These are phyloP conservation scores for Drosophila bunnanda DNA, from an alignment of 2,888 invertebrate genomes.

Conservation along the genomic window DNA sequence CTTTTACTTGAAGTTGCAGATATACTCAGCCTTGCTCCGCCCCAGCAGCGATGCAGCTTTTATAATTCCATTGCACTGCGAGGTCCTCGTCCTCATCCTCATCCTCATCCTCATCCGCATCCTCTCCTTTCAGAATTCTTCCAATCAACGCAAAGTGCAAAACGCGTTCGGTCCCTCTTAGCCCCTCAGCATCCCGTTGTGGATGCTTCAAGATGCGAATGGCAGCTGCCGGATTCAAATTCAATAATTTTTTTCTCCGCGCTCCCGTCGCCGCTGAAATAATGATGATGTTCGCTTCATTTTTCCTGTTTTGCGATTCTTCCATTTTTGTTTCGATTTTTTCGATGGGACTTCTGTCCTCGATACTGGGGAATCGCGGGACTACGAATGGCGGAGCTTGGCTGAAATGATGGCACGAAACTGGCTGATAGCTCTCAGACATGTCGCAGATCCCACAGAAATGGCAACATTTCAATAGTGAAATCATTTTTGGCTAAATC, in stretches of 20 bases:
- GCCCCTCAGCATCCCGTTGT: not conserved
- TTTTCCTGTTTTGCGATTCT: conserved; percentile 43
- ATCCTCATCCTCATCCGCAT: not conserved
- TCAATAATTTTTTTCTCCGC: conserved; percentile 60
- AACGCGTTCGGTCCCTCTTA: conserved; percentile 25
- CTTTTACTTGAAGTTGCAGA: not conserved
- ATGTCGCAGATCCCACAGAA: not conserved
- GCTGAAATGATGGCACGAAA: conserved; percentile 18
- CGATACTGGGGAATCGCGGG: conserved; percentile 1
- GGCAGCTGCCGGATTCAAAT: conserved; percentile 60
- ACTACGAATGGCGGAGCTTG: conserved; percentile 28
- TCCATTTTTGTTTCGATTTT: conserved; percentile 46
- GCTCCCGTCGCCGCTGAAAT: conserved; percentile 27
- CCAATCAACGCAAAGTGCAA: conserved; percentile 48
- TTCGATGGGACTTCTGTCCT: not conserved
- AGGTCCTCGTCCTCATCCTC: not conserved
- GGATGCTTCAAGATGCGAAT: conserved; percentile 37
- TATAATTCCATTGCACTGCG: conserved; percentile 28
- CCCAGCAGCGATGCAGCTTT: conserved; percentile 15
- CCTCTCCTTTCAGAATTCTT: conserved; percentile 32
- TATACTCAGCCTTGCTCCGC: conserved; percentile 23
- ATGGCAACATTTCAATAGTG: conserved; percentile 12
- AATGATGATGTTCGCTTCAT: conserved; percentile 52
- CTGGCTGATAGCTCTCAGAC: conserved; percentile 21
- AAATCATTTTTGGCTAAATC: conserved; percentile 1